Conservation (phyloP, 2,113 vertebrate species). For the Gadus chalcogrammus region DNA sequence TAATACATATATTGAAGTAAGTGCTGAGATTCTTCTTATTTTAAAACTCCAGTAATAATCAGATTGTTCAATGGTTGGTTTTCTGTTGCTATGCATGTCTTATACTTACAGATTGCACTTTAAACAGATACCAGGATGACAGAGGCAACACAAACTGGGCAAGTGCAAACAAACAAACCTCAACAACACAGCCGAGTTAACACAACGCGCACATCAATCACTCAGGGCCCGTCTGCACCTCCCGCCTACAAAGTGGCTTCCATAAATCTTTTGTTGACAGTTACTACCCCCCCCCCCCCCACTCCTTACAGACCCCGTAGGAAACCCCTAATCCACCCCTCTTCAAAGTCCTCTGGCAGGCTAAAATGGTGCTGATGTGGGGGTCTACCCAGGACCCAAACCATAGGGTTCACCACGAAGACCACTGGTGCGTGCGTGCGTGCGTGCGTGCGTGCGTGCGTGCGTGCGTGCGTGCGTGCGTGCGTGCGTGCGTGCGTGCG, state of each 20-base stretch:
- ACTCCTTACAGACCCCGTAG: conserved; percentile 7
- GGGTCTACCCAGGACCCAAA: conserved; percentile 39
- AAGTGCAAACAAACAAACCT: not conserved
- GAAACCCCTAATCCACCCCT: conserved; percentile 35
- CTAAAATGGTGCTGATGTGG: conserved; percentile 52
- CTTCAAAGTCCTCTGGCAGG: conserved; percentile 51
- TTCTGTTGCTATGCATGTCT: too few species aligned
- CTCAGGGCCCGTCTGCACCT: conserved; percentile 40
- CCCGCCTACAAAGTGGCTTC: conserved; percentile 46
- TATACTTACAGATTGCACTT: too few species aligned
- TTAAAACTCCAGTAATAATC: too few species aligned
- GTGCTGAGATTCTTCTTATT: too few species aligned
- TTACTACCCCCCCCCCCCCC: conserved; percentile 40
- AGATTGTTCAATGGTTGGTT: too few species aligned
- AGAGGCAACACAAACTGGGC: not conserved
- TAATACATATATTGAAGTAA: too few species aligned
- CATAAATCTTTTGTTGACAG: conserved; percentile 60
- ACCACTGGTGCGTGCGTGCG: not conserved
- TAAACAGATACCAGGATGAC: not conserved
- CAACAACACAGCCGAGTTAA: not conserved
- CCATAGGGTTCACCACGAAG: conserved; percentile 40
- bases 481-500: not conserved
- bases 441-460: not conserved
- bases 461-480: not conserved
- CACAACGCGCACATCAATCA: conserved; percentile 10